Conservation (phyloP, 1,140 invertebrate species). For the Pseudomyrmex pallidus region DNA sequence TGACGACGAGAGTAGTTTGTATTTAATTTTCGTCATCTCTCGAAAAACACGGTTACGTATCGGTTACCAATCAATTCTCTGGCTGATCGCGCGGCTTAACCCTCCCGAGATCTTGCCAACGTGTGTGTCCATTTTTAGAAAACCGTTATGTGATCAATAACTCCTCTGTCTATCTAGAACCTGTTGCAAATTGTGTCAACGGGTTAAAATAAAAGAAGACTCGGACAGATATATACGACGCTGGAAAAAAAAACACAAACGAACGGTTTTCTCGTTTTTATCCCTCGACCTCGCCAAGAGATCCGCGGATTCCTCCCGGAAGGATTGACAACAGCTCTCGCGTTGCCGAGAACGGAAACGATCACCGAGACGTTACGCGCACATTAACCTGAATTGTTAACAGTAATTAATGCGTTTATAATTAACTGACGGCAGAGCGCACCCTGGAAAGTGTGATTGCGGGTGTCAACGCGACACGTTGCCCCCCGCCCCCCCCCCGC, state of each 20-base stretch:
- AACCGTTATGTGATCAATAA: conserved; percentile 52
- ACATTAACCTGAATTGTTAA: conserved; percentile 35
- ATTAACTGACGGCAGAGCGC: conserved; percentile 51
- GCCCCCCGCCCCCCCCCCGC: no score
- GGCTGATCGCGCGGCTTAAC: conserved; percentile 52
- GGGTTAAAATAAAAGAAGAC: conserved; percentile 29
- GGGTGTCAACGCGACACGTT: not conserved
- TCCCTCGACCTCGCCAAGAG: no score
- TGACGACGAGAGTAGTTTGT: conserved; percentile 17
- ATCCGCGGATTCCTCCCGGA: not conserved
- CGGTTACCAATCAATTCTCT: conserved; percentile 45
- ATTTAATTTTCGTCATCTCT: conserved; percentile 53
- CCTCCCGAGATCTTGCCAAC: conserved; percentile 48
- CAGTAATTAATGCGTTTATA: conserved; percentile 37
- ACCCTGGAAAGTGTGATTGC: conserved; percentile 4
- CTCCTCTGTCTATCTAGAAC: conserved; percentile 17
- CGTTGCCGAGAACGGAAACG: conserved; percentile 9
- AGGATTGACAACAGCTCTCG: conserved; percentile 10
- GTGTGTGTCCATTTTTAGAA: conserved; percentile 52
- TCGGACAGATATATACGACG: not conserved
- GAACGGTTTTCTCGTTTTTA: no score
- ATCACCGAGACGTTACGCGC: conserved; percentile 37
- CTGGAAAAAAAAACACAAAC: not conserved
- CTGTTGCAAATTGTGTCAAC: conserved; percentile 49
- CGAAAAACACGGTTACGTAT: conserved; percentile 42